These are phyloP conservation scores for Caenorhabditis inopinata DNA, from an alignment of 1,140 invertebrate species.

Conservation along the genomic window DNA sequence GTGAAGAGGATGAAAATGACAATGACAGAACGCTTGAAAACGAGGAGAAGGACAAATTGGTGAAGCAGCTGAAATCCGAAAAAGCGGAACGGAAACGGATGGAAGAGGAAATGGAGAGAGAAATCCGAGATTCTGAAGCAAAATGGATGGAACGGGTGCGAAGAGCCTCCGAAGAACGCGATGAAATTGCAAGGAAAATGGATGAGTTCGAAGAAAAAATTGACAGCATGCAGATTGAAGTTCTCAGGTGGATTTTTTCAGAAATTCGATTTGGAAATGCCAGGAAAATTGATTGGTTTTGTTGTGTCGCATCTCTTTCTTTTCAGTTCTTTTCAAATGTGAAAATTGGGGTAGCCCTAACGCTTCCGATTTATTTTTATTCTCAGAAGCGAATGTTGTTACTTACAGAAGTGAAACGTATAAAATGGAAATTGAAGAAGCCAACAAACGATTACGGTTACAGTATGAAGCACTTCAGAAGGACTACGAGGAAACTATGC, in stretches of 20 bases:
- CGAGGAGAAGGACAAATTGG: neutral
- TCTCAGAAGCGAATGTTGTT: too few species aligned
- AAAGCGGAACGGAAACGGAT: conserved; percentile 23
- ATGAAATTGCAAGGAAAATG: neutral
- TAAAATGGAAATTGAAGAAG: conserved; percentile 41
- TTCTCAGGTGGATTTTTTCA: neutral
- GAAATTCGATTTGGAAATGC: too few species aligned
- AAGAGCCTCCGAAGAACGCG: conserved; percentile 8
- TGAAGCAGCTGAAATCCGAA: conserved; percentile 30
- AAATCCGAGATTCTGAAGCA: conserved; percentile 18
- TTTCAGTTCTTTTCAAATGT: too few species aligned
- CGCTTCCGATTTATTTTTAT: too few species aligned
- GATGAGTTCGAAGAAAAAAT: conserved; percentile 13
- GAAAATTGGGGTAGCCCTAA: too few species aligned
- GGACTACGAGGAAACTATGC: conserved; percentile 52
- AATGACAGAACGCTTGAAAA: conserved; percentile 17
- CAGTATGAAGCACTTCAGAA: conserved; percentile 42
- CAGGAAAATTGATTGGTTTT: too few species aligned
- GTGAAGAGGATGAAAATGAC: conserved; percentile 34
- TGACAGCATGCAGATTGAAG: neutral
- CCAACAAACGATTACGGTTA: conserved; percentile 16
- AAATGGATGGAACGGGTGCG: conserved; percentile 38
- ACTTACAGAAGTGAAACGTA: conserved; percentile 30
- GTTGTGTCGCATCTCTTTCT: too few species aligned
- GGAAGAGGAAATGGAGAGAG: conserved; percentile 36